Evolutionary conservation across 2,888 invertebrate genomes (phyloP), one percentile per base, ranked within the genome.

Genomic region (Drosophila kambysellisi): DNA sequence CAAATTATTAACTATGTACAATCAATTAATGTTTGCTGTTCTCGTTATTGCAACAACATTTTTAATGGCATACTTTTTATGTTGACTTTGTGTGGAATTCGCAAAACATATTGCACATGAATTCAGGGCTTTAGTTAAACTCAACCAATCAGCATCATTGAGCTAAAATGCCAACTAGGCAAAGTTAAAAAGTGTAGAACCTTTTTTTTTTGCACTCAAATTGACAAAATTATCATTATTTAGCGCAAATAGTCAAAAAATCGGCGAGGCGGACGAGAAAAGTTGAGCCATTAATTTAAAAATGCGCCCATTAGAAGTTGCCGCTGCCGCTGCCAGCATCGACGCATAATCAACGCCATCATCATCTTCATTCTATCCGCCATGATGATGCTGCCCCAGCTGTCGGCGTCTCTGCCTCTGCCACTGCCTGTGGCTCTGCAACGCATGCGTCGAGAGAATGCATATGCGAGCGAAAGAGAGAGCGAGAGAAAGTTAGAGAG

Each of bases 231-330:
- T 74, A 82, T 76, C 82, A 81, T 87, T 78, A 81, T 79, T 79
- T 78, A 70, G 70, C 66, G 72, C 76, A 88, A 82, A 86, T 84
- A 76, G 84, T 74, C 70, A 53, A 73, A 81, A 76, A 82, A 75
- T 78, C 64, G 72, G 46, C 53, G 56, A 63, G 63, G 76, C 73
- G 53, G 53, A 60, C 61, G n/a, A 63, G 73, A 82, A 84, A 87
- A 89, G 78, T 89, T 89, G 68, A 67, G 81, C 74, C 83, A 89
- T 89, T 88, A 81, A 84, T 89, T 81, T 81, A 51, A 82, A 89
- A 86, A 81, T 83, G 84, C 79, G 82, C 57, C 72, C 79, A 88
- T 89, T 89, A 84, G 78, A 72, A 78, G 79, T 66, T 51, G 64
- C 60, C 70, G 74, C 56, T 68, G 37, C 12, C 50, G 58, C 69